Conservation (phyloP, 2,888 invertebrate genomes). For the Torymus aiolomorphi region DNA sequence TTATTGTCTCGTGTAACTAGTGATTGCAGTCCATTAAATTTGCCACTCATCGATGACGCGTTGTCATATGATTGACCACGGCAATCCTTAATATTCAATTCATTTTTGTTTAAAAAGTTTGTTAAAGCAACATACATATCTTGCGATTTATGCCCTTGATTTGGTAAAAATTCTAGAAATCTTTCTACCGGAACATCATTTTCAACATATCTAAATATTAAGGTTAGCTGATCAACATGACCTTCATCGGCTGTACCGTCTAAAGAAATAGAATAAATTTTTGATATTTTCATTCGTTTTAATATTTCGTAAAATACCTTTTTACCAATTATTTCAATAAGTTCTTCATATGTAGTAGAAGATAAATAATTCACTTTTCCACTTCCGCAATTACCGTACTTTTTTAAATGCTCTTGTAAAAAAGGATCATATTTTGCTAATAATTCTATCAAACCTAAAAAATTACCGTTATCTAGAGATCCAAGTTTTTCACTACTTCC, state of each 20-base stretch:
- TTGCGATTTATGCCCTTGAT: slow-evolving; percentile 39
- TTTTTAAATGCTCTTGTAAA: slow-evolving; percentile 39
- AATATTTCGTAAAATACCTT: neutral
- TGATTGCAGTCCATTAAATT: slow-evolving; percentile 52
- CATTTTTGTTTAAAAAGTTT: slow-evolving; percentile 49
- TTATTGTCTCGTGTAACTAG: slow-evolving; percentile 47
- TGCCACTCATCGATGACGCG: slow-evolving; percentile 59
- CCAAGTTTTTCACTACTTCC: slow-evolving; percentile 62
- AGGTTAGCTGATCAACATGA: slow-evolving; percentile 56
- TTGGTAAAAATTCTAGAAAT: too few species aligned
- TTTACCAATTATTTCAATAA: slow-evolving; percentile 2
- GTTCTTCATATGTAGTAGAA: slow-evolving; percentile 1
- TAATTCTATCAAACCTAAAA: slow-evolving; percentile 59
- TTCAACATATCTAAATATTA: slow-evolving; percentile 53
- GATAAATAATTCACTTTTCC: too few species aligned
- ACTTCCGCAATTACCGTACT: too few species aligned
- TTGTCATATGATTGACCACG: slow-evolving; percentile 60
- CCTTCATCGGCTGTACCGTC: slow-evolving; percentile 21
- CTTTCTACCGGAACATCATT: slow-evolving; percentile 31
- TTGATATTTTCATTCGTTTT: slow-evolving; percentile 5
- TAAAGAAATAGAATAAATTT: neutral
- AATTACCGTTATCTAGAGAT: slow-evolving; percentile 64
- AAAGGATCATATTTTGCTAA: slow-evolving; percentile 41
- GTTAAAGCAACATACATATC: neutral
- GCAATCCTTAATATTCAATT: slow-evolving; percentile 57